These are phyloP conservation scores for Colossoma macropomum DNA, from an alignment of 2,113 vertebrate genomes.

Conservation along the genomic window DNA sequence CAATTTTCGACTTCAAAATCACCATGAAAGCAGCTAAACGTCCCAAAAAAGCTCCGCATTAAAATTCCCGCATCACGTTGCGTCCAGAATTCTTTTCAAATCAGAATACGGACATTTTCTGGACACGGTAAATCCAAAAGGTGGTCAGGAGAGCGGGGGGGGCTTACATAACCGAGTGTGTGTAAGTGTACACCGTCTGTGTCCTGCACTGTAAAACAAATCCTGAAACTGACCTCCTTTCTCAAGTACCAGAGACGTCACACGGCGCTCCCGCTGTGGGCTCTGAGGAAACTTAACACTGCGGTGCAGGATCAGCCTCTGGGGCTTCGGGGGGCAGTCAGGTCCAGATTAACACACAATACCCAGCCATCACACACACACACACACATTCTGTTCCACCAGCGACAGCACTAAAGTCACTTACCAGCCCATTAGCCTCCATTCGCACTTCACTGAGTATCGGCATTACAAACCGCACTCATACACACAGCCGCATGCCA, in stretches of 20 bases:
- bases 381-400: conserved; percentile 26
- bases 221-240: conserved; percentile 53
- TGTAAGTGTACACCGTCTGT: neutral
- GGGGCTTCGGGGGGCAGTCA: conserved; percentile 40
- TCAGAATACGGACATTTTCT: no score
- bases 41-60: no score
- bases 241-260: conserved; percentile 42
- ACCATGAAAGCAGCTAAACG: no score
- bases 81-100: no score
- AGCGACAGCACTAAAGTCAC: conserved; percentile 71
- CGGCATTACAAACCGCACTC: conserved; percentile 69
- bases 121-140: no score
- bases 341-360: conserved; percentile 22
- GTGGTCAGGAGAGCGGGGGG: no score
- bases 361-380: conserved; percentile 31
- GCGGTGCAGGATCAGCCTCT: conserved; percentile 2
- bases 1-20: no score
- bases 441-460: conserved; percentile 64
- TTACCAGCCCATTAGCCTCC: conserved; percentile 75
- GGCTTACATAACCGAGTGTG: neutral
- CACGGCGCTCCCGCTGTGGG: neutral
- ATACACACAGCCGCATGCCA: conserved; percentile 46
- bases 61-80: no score
- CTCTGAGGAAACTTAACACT: conserved; percentile 56
- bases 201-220: conserved; percentile 19